These are phyloP conservation scores for Turritopsis dohrnii DNA, from an alignment of 30 jellyfish, hydroid and myxozoan genomes.

Conservation along the genomic window DNA sequence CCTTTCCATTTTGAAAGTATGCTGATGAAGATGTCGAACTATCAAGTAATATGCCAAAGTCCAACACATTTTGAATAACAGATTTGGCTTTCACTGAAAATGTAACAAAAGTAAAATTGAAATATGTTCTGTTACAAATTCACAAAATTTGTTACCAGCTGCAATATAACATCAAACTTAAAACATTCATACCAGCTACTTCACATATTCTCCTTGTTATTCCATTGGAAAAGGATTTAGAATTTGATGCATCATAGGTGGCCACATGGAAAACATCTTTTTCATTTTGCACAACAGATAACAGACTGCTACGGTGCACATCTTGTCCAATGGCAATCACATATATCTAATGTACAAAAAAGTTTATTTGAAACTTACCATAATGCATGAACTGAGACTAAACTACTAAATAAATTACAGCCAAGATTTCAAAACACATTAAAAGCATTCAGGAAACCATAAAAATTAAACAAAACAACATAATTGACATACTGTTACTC, in stretches of 20 bases:
- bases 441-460: background rate
- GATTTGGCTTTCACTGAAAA: slow-evolving; percentile 48
- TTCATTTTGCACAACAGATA: slow-evolving; percentile 32
- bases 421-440: background rate
- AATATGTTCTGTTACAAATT: background rate
- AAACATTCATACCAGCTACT: slow-evolving; percentile 48
- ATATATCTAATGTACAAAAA: slow-evolving; percentile 32
- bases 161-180: no score
- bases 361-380: background rate
- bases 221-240: slow-evolving; percentile 31
- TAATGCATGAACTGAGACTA: background rate
- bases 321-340: slow-evolving; percentile 69
- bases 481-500: slow-evolving; percentile 49
- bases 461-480: background rate
- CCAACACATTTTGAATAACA: slow-evolving; percentile 31
- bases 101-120: background rate
- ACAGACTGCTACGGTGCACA: slow-evolving; percentile 37
- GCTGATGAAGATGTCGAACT: slow-evolving; percentile 26
- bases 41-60: slow-evolving; percentile 53
- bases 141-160: no score
- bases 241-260: slow-evolving; percentile 42
- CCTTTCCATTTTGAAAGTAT: background rate
- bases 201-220: slow-evolving; percentile 44
- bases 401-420: background rate
- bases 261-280: slow-evolving; percentile 59